These are phyloP conservation scores for Myiotriccus ornatus DNA, from an alignment of 2,797 vertebrate genomes.

Conservation along the genomic window DNA sequence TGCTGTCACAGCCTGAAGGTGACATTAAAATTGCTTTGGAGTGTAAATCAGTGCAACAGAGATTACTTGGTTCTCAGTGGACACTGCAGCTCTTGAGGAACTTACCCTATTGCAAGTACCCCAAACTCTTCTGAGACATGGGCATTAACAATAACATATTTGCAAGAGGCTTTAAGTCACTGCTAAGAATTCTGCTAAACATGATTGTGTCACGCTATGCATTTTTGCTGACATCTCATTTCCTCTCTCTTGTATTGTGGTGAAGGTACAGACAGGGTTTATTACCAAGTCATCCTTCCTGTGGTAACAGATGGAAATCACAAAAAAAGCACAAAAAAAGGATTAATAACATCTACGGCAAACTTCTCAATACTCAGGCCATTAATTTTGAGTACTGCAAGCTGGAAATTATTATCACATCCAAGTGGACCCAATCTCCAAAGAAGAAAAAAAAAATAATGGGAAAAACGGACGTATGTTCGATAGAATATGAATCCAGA, in stretches of 20 bases:
- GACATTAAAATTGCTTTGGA: not conserved
- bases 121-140: not conserved
- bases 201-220: conserved; percentile 11
- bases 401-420: conserved; percentile 60
- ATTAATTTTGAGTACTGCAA: conserved; percentile 31
- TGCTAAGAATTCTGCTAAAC: conserved; percentile 39
- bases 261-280: conserved; percentile 62
- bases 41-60: not conserved
- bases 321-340: conserved; percentile 46
- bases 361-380: conserved; percentile 8
- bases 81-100: not conserved
- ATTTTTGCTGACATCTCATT: conserved; percentile 72
- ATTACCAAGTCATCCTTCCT: conserved; percentile 66
- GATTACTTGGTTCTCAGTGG: not conserved
- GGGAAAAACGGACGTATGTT: not conserved
- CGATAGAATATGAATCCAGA: conserved; percentile 4
- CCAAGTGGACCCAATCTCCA: not conserved
- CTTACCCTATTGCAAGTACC: not conserved
- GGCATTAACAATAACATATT: not conserved
- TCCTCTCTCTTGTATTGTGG: conserved; percentile 62
- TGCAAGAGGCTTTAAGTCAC: conserved; percentile 34
- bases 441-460: not conserved
- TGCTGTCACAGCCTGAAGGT: not conserved
- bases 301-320: conserved; percentile 53
- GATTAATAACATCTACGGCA: conserved; percentile 35